phyloP scores from a whole-genome alignment of 2,888 invertebrate species.

The Poecilobothrus nobilitatus region DNA sequence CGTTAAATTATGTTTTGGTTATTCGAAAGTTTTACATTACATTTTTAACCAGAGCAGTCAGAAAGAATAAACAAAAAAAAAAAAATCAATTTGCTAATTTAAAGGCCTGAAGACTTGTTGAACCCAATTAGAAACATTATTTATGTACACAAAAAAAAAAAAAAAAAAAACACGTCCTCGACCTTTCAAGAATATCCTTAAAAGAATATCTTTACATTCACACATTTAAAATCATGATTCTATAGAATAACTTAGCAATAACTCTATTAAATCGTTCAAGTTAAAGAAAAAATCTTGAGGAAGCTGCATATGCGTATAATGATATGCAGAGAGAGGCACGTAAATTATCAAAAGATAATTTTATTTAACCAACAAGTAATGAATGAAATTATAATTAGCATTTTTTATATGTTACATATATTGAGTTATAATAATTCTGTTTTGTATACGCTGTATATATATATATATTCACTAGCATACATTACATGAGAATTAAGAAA shows the following conservation, averaged over 20 bases:
- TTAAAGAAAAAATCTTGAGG: too few relatives aligned
- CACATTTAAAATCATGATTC: too few relatives aligned
- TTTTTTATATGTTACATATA: neutral
- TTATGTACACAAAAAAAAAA: neutral
- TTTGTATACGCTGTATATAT: neutral
- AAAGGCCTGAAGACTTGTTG: neutral
- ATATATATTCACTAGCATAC: neutral
- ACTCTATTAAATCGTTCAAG: too few relatives aligned
- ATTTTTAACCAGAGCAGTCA: too few relatives aligned
- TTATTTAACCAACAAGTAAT: slow-evolving; percentile 3
- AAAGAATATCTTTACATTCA: too few relatives aligned
- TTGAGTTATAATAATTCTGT: neutral
- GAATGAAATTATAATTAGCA: neutral
- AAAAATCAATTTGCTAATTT: too few relatives aligned
- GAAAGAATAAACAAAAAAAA: too few relatives aligned
- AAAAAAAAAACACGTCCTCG: too few relatives aligned
- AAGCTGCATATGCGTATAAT: too few relatives aligned
- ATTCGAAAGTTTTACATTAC: too few relatives aligned
- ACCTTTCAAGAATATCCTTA: too few relatives aligned
- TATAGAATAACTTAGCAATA: too few relatives aligned
- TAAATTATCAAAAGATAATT: slow-evolving; percentile 4
- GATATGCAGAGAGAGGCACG: neutral
- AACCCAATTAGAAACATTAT: neutral
- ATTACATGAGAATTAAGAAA: neutral
- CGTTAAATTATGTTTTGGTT: neutral